These are phyloP conservation scores for Hemicentrotus pulcherrimus DNA, from an alignment of 35 echinoderm and acorn worm species.

Conservation along the genomic window DNA sequence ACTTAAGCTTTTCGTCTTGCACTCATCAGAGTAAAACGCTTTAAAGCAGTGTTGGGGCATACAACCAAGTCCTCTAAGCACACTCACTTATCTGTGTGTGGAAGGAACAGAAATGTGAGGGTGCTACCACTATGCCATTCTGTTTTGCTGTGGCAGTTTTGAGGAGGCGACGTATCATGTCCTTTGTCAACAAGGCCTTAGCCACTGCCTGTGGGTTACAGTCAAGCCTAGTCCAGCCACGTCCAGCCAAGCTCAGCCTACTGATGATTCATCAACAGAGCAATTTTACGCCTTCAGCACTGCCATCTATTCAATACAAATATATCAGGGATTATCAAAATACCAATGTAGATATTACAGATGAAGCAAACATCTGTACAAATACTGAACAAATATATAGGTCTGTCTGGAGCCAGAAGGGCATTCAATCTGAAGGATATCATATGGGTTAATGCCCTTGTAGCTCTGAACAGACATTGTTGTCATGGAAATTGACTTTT, in stretches of 20 bases:
- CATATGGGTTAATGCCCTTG: too few species aligned
- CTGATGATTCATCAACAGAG: not conserved
- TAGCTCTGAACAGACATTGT: too few species aligned
- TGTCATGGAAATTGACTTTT: not conserved
- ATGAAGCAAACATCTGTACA: not conserved
- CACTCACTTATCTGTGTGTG: not conserved
- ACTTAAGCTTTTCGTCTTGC: too few species aligned
- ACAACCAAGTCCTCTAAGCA: not conserved
- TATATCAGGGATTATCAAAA: not conserved
- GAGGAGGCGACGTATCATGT: not conserved
- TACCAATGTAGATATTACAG: not conserved
- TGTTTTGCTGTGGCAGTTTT: not conserved
- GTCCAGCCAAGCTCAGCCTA: not conserved
- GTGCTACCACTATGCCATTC: not conserved
- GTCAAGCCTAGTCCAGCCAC: not conserved
- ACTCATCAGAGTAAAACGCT: too few species aligned
- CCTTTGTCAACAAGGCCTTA: not conserved
- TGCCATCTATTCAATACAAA: not conserved
- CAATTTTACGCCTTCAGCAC: not conserved
- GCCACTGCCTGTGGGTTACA: not conserved
- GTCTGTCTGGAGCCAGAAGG: too few species aligned
- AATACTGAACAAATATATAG: not conserved
- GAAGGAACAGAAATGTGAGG: too few species aligned
- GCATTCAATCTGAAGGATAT: too few species aligned
- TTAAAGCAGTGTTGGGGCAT: too few species aligned